These are phyloP conservation scores for Rhyacophila evoluta DNA, from an alignment of 2,888 invertebrate species.

Conservation along the genomic window DNA sequence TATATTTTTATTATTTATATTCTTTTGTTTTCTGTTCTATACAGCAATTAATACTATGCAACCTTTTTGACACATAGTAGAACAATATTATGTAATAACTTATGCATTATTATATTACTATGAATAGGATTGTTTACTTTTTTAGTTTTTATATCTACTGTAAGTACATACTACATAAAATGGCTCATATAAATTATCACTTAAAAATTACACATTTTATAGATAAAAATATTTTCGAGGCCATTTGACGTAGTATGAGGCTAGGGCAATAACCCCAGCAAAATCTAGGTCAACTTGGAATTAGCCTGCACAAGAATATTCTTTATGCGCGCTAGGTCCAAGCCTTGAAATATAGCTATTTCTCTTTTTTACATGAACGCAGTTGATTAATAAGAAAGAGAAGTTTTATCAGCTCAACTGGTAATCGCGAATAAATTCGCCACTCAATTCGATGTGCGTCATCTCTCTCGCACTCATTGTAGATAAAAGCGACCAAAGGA, in stretches of 20 bases:
- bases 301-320: conserved; percentile 66
- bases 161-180: too few species aligned
- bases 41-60: too few species aligned
- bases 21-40: too few species aligned
- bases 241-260: conserved; percentile 64
- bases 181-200: conserved; percentile 28
- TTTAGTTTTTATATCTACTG: too few species aligned
- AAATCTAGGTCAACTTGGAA: conserved; percentile 76
- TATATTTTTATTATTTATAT: too few species aligned
- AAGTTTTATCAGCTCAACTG: background rate
- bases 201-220: conserved; percentile 32
- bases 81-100: too few species aligned
- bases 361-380: conserved; percentile 40
- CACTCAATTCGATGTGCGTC: conserved; percentile 46
- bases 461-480: conserved; percentile 49
- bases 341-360: conserved; percentile 55
- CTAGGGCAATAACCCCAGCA: conserved; percentile 73
- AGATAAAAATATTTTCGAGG: conserved; percentile 59
- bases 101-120: too few species aligned
- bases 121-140: too few species aligned
- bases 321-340: conserved; percentile 34
- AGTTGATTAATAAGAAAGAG: background rate
- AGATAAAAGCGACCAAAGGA: conserved; percentile 48
- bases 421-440: conserved; percentile 41
- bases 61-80: too few species aligned